Conservation (phyloP, 2,797 vertebrate species). For the Botia almorhae region DNA sequence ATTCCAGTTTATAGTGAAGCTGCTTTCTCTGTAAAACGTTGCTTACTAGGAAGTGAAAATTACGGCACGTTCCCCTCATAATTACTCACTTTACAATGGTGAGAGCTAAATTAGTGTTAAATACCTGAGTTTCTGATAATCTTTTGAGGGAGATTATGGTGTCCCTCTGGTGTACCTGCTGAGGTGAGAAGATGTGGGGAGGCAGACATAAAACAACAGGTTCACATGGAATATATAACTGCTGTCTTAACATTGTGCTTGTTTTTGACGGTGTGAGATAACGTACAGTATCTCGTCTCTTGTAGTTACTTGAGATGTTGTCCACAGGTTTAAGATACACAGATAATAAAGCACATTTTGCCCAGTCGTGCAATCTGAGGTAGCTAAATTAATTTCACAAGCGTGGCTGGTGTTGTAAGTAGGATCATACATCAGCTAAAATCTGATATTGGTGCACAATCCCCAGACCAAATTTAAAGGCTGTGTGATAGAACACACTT, state of each 20-base stretch:
- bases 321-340: not conserved
- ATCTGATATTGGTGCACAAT: slow-evolving; percentile 31
- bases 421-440: slow-evolving; percentile 11
- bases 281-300: not conserved
- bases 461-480: slow-evolving; percentile 23
- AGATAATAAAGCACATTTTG: not conserved
- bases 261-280: not conserved
- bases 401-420: not conserved
- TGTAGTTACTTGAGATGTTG: not conserved
- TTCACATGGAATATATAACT: not conserved
- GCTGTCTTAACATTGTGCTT: not conserved
- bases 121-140: too few species aligned
- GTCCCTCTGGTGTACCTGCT: too few species aligned
- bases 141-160: too few species aligned
- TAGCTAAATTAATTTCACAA: slow-evolving; percentile 4
- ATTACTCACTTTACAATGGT: too few species aligned
- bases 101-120: too few species aligned
- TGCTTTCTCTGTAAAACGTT: too few species aligned
- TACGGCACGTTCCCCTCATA: too few species aligned
- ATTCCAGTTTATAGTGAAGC: too few species aligned
- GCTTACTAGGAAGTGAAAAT: too few species aligned
- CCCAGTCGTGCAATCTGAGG: not conserved
- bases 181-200: not conserved
- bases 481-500: slow-evolving; percentile 8
- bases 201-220: not conserved